A percentile compares a stretch with the other conserved stretches of the same genome.
phyloP scores from a whole-genome alignment of 2,797 vertebrate species.

The Danio tinwini region DNA sequence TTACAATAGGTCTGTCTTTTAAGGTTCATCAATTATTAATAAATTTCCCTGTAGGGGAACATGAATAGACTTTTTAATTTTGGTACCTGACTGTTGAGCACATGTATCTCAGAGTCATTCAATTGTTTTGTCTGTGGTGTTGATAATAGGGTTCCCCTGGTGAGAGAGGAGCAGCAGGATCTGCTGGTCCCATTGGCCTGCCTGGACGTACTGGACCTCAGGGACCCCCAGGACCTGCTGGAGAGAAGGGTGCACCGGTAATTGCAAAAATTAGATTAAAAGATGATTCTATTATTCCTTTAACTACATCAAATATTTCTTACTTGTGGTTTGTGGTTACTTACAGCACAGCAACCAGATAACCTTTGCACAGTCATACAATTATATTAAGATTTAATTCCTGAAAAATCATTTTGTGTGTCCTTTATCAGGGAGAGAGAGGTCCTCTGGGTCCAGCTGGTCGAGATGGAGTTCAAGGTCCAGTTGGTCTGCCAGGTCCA shows the following conservation, averaged over 20 bases:
- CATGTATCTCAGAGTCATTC: background rate
- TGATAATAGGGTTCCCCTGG: conserved; percentile 90
- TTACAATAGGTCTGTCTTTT: too few relatives aligned
- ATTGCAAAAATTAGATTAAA: conserved; percentile 67
- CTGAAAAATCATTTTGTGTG: background rate
- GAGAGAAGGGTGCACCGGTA: conserved; percentile 97
- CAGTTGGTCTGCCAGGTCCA: conserved; percentile 94
- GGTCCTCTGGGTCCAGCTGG: conserved; percentile 95
- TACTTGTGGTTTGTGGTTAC: background rate
- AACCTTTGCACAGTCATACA: background rate
- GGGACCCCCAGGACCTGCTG: conserved; percentile 94
- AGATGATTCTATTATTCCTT: background rate
- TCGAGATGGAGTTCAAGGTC: conserved; percentile 95
- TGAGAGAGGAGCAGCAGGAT: conserved; percentile 91
- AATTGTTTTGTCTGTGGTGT: conserved; percentile 6
- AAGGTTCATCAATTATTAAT: too few relatives aligned
- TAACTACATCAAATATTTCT: background rate
- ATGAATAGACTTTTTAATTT: background rate
- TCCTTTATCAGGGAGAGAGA: conserved; percentile 89
- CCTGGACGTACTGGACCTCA: conserved; percentile 94
- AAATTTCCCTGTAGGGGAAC: too few relatives aligned
- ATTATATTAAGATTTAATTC: too few relatives aligned
- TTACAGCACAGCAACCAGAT: background rate
- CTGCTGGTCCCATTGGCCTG: conserved; percentile 92
- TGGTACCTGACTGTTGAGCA: background rate